Base-by-base conservation (phyloP, 2,888 invertebrate genomes). In the Microchrysa polita region DNA sequence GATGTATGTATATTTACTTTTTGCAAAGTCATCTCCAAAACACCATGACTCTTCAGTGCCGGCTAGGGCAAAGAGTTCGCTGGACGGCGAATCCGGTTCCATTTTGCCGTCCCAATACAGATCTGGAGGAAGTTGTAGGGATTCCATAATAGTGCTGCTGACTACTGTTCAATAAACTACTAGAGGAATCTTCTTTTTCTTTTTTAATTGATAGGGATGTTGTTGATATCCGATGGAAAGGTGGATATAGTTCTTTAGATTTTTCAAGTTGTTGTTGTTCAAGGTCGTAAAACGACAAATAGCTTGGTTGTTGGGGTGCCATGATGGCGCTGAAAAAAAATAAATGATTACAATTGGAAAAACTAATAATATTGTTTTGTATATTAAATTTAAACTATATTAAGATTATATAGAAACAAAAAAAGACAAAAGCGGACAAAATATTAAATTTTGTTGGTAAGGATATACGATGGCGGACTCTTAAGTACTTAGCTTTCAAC, bases 281-380 rank as follows among this genome's bases (percentile, higher is more conserved):
- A 86, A 86, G 82, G 81, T 86, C 85, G 87, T 86, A 86, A 88
- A 87, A 90, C 88, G 88, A 87, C 85, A 86, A 87, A 87, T 88
- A 87, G 86, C 87, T 88, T 86, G 85, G 88, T 88, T 87, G 84
- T 86, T 86, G 86, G 87, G 89, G 88, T 89, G 93, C 93, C 93
- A 94, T 93, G 83, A 80, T 91, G 93, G 93, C 93, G 87, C 93
- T 94, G 88, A 77, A 89, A 55, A 72, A 22, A 40, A 74, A 52
- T 27, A 44, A 44, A 60, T 67, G n/a, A n/a, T n/a, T n/a, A n/a
- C n/a, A n/a, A n/a, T n/a, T n/a, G n/a, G n/a, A n/a, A n/a, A n/a
- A n/a, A n/a, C n/a, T n/a, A n/a, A n/a, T n/a, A n/a, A n/a, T n/a
- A n/a, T n/a, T n/a, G n/a, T n/a, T n/a, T n/a, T n/a, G n/a, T n/a